Percentiles rank a stretch among this genome's conserved stretches.
Evolutionary conservation across 2,888 invertebrate species (phyloP).

Genomic region (Stenurella melanura): DNA sequence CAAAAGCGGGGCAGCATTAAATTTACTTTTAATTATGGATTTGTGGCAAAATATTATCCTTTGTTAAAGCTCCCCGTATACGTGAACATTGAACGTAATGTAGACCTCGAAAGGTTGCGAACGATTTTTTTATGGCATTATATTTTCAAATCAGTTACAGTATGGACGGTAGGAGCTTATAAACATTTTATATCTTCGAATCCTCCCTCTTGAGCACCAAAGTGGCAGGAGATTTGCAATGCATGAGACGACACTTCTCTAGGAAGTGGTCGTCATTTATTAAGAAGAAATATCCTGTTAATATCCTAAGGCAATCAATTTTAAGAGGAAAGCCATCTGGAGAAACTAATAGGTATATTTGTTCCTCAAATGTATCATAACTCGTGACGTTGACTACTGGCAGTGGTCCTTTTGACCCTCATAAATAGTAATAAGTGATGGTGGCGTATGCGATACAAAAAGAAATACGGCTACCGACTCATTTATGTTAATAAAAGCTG

Average conservation of each 20-base stretch:
- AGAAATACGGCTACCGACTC: neutral
- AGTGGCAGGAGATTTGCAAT: constrained; percentile 34
- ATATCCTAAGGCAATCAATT: constrained; percentile 59
- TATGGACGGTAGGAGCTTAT: neutral
- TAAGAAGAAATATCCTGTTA: constrained; percentile 62
- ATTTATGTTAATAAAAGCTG: neutral
- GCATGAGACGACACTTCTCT: constrained; percentile 40
- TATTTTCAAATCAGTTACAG: neutral
- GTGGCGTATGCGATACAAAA: neutral
- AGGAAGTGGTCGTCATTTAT: constrained; percentile 60
- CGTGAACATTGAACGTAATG: neutral
- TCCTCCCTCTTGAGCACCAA: neutral
- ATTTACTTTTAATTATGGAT: too few species aligned
- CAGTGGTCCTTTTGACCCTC: constrained; percentile 11
- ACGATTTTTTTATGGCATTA: neutral
- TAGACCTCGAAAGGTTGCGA: neutral
- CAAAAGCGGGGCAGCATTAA: too few species aligned
- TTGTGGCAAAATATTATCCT: too few species aligned
- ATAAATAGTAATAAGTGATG: constrained; percentile 22
- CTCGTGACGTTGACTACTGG: constrained; percentile 27
- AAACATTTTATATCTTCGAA: constrained; percentile 5
- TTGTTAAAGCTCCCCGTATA: neutral
- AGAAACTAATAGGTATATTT: constrained; percentile 40
- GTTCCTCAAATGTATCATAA: constrained; percentile 34
- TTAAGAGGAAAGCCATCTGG: constrained; percentile 28